Conservation (phyloP, 2,797 vertebrate genomes). For the Anguilla marmorata region DNA sequence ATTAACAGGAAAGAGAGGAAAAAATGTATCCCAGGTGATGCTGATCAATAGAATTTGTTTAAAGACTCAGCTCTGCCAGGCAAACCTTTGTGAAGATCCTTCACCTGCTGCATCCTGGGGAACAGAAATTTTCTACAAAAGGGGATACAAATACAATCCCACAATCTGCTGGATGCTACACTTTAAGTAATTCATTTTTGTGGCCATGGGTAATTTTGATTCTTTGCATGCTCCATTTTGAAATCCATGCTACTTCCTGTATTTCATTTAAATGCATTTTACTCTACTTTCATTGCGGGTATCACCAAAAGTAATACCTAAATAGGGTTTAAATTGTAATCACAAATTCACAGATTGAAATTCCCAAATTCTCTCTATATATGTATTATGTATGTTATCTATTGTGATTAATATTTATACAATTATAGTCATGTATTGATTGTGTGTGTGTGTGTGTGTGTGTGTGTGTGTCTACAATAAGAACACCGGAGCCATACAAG, state of each 20-base stretch:
- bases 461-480: conserved; percentile 1
- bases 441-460: not conserved
- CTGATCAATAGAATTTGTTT: not conserved
- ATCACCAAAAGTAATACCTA: not conserved
- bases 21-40: conserved; percentile 10
- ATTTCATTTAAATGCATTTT: not conserved
- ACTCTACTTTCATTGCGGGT: not conserved
- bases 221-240: not conserved
- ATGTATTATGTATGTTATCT: not conserved
- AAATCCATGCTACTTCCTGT: not conserved
- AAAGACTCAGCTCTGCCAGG: not conserved
- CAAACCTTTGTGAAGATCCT: not conserved
- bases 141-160: not conserved
- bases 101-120: not conserved
- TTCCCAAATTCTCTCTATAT: not conserved
- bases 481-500: not conserved
- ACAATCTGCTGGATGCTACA: not conserved
- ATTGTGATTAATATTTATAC: not conserved
- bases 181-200: not conserved
- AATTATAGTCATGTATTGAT: not conserved
- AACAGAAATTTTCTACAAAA: not conserved
- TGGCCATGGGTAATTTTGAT: not conserved
- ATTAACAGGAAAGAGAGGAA: not conserved
- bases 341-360: not conserved
- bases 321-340: not conserved